These are phyloP conservation scores for Cynodonichthys magdalenae DNA, from an alignment of 2,797 vertebrate species.

Conservation along the genomic window DNA sequence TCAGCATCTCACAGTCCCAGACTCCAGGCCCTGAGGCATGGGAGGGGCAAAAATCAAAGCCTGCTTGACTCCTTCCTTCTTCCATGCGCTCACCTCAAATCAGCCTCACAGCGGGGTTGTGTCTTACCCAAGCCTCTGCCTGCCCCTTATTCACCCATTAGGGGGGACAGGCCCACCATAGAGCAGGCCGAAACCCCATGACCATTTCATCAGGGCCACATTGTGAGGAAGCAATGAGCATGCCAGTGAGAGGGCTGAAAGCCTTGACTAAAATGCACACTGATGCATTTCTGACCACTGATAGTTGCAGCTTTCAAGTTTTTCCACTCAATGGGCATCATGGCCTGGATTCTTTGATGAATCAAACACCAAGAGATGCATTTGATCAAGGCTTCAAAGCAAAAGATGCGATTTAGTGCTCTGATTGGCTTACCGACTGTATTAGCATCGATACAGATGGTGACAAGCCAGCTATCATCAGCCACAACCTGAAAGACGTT, in stretches of 20 bases:
- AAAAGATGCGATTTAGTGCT: constrained; percentile 62
- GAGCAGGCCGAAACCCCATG: constrained; percentile 70
- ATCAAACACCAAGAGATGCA: constrained; percentile 74
- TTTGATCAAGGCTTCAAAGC: constrained; percentile 74
- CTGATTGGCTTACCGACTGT: constrained; percentile 69
- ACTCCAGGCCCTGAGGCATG: constrained; percentile 60
- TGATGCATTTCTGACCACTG: constrained; percentile 74
- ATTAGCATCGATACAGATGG: constrained; percentile 60
- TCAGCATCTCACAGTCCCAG: constrained; percentile 58
- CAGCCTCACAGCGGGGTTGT: constrained; percentile 78
- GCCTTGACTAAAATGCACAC: constrained; percentile 68
- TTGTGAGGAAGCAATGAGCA: constrained; percentile 79
- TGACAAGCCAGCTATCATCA: constrained; percentile 49
- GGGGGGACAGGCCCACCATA: constrained; percentile 71
- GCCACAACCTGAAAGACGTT: constrained; percentile 59
- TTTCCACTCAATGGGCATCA: constrained; percentile 74
- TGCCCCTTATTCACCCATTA: constrained; percentile 70
- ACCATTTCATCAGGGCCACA: constrained; percentile 82
- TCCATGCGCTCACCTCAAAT: constrained; percentile 78
- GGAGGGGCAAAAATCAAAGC: constrained; percentile 74
- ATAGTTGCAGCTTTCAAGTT: constrained; percentile 74
- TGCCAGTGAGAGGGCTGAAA: constrained; percentile 64
- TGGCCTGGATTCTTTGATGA: constrained; percentile 68
- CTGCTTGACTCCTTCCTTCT: constrained; percentile 67
- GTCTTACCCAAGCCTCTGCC: constrained; percentile 66